phyloP scores from a whole-genome alignment of 2,888 invertebrate genomes.

The Bembecia ichneumoniformis region DNA sequence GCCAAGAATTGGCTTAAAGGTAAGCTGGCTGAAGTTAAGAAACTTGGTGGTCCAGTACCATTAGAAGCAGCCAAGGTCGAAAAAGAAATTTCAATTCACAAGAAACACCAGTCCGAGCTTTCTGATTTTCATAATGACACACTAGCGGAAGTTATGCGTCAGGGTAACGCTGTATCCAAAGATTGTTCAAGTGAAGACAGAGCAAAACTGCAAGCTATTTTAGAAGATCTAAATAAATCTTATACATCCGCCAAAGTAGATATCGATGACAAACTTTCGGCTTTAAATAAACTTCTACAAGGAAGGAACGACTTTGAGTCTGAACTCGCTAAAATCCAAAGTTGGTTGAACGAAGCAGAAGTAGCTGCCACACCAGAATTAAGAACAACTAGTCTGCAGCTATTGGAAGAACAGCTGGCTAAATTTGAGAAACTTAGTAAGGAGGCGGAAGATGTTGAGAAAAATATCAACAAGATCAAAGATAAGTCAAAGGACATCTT shows the following conservation, averaged over 20 bases:
- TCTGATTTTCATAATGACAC: conserved; percentile 83
- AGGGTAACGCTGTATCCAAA: conserved; percentile 82
- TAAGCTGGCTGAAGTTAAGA: conserved; percentile 82
- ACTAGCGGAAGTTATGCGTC: conserved; percentile 81
- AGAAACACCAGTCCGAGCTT: conserved; percentile 82
- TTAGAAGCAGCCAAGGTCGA: conserved; percentile 87
- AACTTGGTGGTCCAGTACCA: conserved; percentile 82
- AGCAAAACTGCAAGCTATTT: conserved; percentile 74
- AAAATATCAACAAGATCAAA: conserved; percentile 80
- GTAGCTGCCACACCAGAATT: conserved; percentile 87
- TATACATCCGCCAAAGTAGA: conserved; percentile 81
- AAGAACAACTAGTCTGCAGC: conserved; percentile 83
- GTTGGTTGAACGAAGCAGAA: conserved; percentile 93
- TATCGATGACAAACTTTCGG: conserved; percentile 79
- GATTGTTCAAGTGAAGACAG: conserved; percentile 84
- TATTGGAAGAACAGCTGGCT: conserved; percentile 88
- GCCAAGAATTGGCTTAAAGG: conserved; percentile 86
- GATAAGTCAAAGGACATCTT: conserved; percentile 86
- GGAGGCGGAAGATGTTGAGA: conserved; percentile 80
- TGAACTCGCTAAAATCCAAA: conserved; percentile 83
- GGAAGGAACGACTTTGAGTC: conserved; percentile 86
- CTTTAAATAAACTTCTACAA: conserved; percentile 80
- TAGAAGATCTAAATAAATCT: conserved; percentile 79
- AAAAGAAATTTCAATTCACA: conserved; percentile 82
- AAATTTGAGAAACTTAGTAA: conserved; percentile 86